Conservation (phyloP, 2,797 vertebrate genomes). For the Potorous gilbertii region DNA sequence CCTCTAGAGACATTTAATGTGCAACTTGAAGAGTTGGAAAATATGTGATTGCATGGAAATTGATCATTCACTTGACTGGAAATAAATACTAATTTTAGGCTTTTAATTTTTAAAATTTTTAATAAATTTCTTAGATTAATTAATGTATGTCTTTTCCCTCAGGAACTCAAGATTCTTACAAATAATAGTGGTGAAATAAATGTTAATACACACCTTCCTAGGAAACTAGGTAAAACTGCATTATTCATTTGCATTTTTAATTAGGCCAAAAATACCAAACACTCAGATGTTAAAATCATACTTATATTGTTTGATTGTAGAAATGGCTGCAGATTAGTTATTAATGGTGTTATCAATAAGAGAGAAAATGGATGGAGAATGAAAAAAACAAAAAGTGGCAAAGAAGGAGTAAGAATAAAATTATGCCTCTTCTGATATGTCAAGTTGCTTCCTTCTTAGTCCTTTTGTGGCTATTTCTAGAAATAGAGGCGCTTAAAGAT, state of each 20-base stretch:
- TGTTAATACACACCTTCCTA: conserved; percentile 5
- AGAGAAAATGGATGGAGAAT: background rate
- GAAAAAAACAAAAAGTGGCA: background rate
- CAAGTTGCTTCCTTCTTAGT: background rate
- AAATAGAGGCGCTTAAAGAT: background rate
- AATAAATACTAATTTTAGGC: background rate
- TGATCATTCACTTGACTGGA: background rate
- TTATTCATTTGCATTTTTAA: background rate
- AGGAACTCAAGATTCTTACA: background rate
- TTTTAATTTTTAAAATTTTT: conserved; percentile 36
- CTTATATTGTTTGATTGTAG: conserved; percentile 21
- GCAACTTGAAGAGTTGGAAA: background rate
- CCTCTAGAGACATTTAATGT: background rate
- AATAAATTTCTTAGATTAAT: background rate
- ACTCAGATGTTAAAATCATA: conserved; percentile 1
- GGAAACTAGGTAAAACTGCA: conserved; percentile 17
- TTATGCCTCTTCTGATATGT: background rate
- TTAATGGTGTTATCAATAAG: background rate
- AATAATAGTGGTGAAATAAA: conserved; percentile 28
- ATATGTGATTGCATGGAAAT: background rate
- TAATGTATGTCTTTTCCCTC: background rate
- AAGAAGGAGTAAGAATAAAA: background rate
- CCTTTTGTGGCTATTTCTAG: background rate
- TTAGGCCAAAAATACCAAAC: background rate
- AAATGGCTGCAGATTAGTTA: conserved; percentile 2